Evolutionary conservation across 1,140 invertebrate genomes (phyloP).

Genomic region (Drosophila tristis): DNA sequence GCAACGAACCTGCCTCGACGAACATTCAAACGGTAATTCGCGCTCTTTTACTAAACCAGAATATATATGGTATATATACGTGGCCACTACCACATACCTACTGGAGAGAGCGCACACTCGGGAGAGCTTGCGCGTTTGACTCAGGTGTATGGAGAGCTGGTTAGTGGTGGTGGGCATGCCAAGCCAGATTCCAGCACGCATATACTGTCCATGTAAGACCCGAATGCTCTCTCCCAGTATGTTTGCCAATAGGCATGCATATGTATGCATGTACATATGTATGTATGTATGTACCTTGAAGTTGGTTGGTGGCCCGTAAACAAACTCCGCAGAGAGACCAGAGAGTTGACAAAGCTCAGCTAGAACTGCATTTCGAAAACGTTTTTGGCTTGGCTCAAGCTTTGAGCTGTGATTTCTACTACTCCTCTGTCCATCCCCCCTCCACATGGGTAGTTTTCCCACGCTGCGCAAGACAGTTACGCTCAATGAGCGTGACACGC

Average conservation of each 20-base stretch:
- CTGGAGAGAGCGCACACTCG: constrained; percentile 51
- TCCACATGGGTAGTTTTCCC: constrained; percentile 52
- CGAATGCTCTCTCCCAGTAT: constrained; percentile 18
- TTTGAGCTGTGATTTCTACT: too few species aligned
- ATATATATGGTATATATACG: neutral
- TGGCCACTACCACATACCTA: constrained; percentile 11
- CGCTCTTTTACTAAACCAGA: too few species aligned
- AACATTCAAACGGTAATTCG: too few species aligned
- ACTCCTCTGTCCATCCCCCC: neutral
- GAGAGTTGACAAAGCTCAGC: constrained; percentile 29
- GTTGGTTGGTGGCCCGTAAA: constrained; percentile 47
- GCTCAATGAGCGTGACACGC: constrained; percentile 69
- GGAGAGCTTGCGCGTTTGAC: constrained; percentile 23
- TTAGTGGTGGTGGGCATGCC: constrained; percentile 33
- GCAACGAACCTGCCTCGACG: too few species aligned
- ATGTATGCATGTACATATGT: too few species aligned
- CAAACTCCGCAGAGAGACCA: constrained; percentile 16
- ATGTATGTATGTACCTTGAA: neutral
- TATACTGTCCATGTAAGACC: constrained; percentile 47
- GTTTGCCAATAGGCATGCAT: constrained; percentile 57
- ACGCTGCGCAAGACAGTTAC: constrained; percentile 73
- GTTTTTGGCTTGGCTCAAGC: too few species aligned
- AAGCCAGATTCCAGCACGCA: constrained; percentile 77
- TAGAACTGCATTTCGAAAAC: neutral
- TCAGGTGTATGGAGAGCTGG: constrained; percentile 31